Percentiles rank a stretch among this genome's conserved stretches.
Conservation (phyloP, 2,113 vertebrate genomes). For the Dermatemys mawii region DNA sequence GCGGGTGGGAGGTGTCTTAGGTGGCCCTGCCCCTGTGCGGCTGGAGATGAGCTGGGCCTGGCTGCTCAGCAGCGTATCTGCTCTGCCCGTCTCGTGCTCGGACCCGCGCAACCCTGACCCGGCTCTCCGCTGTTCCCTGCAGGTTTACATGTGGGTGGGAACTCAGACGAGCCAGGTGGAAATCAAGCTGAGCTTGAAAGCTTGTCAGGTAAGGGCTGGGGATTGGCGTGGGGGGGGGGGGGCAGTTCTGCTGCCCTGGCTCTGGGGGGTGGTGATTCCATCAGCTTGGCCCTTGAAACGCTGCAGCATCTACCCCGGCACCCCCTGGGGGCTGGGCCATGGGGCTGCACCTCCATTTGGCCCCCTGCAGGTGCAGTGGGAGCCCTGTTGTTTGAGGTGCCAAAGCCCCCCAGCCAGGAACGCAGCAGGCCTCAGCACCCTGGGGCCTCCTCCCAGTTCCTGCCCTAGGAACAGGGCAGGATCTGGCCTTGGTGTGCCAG, state of each 20-base stretch:
- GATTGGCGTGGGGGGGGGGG: neutral
- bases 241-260: neutral
- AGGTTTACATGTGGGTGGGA: constrained; percentile 99
- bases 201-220: constrained; percentile 87
- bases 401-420: neutral
- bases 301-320: neutral
- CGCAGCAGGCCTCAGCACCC: neutral
- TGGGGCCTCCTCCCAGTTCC: neutral
- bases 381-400: neutral
- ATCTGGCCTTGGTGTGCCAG: rapidly evolving
- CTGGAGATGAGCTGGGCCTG: no score
- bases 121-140: neutral
- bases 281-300: neutral
- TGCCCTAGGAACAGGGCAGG: no score
- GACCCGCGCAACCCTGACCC: neutral
- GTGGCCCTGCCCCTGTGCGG: neutral
- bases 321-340: no score
- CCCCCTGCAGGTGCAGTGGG: neutral
- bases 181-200: constrained; percentile 97
- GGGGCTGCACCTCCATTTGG: no score
- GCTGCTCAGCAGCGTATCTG: no score
- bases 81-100: no score
- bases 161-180: constrained; percentile 98
- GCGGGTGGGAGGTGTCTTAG: no score
- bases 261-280: no score